Evolutionary conservation across 1,140 invertebrate species (phyloP).

Genomic region (Cotesia glomerata): DNA sequence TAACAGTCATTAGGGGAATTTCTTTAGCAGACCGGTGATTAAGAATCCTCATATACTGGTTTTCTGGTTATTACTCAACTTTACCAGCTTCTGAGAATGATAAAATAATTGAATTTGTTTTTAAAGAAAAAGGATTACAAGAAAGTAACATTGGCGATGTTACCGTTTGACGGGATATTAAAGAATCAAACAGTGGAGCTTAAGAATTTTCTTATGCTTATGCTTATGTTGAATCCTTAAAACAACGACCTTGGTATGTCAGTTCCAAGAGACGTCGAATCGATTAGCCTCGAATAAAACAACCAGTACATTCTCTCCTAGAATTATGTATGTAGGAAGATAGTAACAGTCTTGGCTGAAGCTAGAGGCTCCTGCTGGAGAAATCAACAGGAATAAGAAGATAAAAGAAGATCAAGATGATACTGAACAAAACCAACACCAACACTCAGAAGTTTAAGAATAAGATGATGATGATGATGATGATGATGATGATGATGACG

Average conservation of each 20-base stretch:
- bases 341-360: neutral
- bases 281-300: constrained; percentile 27
- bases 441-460: neutral
- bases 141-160: too few relatives aligned
- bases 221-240: constrained; percentile 19
- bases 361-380: neutral
- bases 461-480: neutral
- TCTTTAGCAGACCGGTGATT: too few relatives aligned
- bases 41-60: too few relatives aligned
- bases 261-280: constrained; percentile 29
- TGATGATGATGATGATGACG: neutral
- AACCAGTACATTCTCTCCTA: neutral
- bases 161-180: too few relatives aligned
- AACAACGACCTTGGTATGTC: constrained; percentile 28
- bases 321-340: neutral
- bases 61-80: too few relatives aligned
- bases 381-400: neutral
- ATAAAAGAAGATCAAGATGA: neutral
- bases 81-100: too few relatives aligned
- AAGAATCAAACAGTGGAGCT: constrained; percentile 17
- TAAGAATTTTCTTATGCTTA: constrained; percentile 17
- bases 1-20: too few relatives aligned
- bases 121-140: too few relatives aligned
- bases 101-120: too few relatives aligned
- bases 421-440: neutral